Evolutionary conservation across 2,888 invertebrate species (phyloP).

Genomic region (Luffia ferchaultella): DNA sequence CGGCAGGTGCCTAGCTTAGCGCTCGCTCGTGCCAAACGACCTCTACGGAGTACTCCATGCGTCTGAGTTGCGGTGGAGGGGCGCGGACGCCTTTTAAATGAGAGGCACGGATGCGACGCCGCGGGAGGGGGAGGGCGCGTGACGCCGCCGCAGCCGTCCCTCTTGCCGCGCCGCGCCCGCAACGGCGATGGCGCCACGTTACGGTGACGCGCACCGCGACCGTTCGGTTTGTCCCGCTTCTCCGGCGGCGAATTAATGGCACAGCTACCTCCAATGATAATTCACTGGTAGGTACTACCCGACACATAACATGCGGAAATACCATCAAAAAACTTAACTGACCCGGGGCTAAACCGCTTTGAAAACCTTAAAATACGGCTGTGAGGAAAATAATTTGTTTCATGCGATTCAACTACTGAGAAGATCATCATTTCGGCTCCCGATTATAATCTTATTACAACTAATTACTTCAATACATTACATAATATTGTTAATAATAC

Average conservation of each 20-base stretch:
- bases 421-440: too few species aligned
- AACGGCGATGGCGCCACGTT: conserved; percentile 24
- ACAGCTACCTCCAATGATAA: not conserved
- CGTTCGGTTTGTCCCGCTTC: conserved; percentile 38
- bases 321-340: not conserved
- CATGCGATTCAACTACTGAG: too few species aligned
- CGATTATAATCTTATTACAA: too few species aligned
- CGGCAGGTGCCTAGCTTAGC: conserved; percentile 69
- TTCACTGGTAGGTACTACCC: not conserved
- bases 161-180: conserved; percentile 19
- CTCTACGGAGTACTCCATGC: conserved; percentile 69
- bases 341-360: not conserved
- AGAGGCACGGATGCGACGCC: conserved; percentile 44
- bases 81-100: conserved; percentile 55
- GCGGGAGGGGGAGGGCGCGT: conserved; percentile 24
- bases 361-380: not conserved
- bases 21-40: conserved; percentile 69
- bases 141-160: too few species aligned
- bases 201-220: conserved; percentile 17
- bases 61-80: conserved; percentile 63
- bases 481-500: too few species aligned
- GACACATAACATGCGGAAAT: not conserved
- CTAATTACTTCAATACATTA: too few species aligned
- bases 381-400: too few species aligned
- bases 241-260: conserved; percentile 2